Conservation (phyloP, 1,140 invertebrate genomes). For the Dysdera silvatica region DNA sequence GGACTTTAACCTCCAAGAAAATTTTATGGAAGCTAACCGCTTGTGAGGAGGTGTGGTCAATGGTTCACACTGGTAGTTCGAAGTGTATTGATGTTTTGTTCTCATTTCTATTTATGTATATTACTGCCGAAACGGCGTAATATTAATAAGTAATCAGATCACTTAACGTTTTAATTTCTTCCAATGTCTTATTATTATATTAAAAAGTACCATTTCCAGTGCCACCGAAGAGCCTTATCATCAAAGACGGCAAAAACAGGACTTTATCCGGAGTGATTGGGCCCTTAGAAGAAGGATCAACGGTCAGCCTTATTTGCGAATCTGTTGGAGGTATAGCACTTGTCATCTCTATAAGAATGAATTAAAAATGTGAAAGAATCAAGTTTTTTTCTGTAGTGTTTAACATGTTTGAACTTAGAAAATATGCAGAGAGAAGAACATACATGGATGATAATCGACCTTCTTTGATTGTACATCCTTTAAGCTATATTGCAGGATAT, state of each 20-base stretch:
- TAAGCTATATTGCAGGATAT: neutral
- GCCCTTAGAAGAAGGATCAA: conserved; percentile 75
- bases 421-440: too few species aligned
- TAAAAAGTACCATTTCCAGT: too few species aligned
- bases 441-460: neutral
- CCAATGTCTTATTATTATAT: too few species aligned
- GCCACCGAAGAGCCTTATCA: conserved; percentile 70
- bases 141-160: too few species aligned
- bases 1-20: too few species aligned
- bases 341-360: neutral
- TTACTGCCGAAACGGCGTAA: too few species aligned
- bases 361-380: neutral
- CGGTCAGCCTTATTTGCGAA: conserved; percentile 73
- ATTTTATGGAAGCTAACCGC: too few species aligned
- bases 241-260: conserved; percentile 68
- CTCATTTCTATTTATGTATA: too few species aligned
- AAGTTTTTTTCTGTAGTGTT: neutral
- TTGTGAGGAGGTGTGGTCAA: too few species aligned
- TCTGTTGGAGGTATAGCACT: conserved; percentile 67
- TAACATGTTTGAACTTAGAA: neutral
- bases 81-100: too few species aligned
- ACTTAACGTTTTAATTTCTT: too few species aligned
- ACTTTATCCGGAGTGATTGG: conserved; percentile 68
- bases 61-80: too few species aligned
- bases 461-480: neutral